These are phyloP conservation scores for Caenorhabditis sulstoni DNA, from an alignment of 2,888 invertebrate genomes.

Conservation along the genomic window DNA sequence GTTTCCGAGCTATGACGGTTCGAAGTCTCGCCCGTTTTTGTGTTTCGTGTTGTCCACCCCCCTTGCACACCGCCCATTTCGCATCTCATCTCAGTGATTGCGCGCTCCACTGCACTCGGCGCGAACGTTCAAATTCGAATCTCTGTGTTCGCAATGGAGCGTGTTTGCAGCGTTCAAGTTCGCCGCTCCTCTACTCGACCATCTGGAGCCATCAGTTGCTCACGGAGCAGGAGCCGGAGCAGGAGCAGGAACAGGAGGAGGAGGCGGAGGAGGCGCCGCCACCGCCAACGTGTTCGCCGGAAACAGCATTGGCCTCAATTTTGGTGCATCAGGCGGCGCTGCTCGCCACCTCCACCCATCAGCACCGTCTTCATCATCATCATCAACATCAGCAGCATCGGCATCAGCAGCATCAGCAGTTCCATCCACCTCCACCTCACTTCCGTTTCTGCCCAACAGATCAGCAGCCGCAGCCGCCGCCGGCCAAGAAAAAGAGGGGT, in stretches of 20 bases:
- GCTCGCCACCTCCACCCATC: constrained; percentile 37
- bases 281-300: constrained; percentile 71
- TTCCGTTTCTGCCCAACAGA: constrained; percentile 12
- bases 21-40: too few relatives aligned
- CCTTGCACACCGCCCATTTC: too few relatives aligned
- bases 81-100: too few relatives aligned
- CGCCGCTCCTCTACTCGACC: constrained; percentile 54
- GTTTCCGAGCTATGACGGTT: too few relatives aligned
- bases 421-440: constrained; percentile 9
- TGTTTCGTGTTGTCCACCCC: constrained; percentile 63
- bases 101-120: too few relatives aligned
- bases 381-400: too few relatives aligned
- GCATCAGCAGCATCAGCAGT: not conserved
- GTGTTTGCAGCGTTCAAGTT: constrained; percentile 52
- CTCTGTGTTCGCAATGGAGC: too few relatives aligned
- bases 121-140: too few relatives aligned
- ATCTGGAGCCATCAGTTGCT: constrained; percentile 20
- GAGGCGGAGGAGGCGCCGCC: constrained; percentile 33
- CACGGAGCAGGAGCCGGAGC: constrained; percentile 4
- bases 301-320: constrained; percentile 64
- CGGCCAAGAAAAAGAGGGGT: constrained; percentile 59
- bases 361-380: not conserved
- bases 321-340: constrained; percentile 55
- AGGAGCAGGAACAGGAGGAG: constrained; percentile 34
- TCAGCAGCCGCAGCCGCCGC: constrained; percentile 4